phyloP scores from a whole-genome alignment of 2,113 vertebrate species.

The Propithecus coquereli region DNA sequence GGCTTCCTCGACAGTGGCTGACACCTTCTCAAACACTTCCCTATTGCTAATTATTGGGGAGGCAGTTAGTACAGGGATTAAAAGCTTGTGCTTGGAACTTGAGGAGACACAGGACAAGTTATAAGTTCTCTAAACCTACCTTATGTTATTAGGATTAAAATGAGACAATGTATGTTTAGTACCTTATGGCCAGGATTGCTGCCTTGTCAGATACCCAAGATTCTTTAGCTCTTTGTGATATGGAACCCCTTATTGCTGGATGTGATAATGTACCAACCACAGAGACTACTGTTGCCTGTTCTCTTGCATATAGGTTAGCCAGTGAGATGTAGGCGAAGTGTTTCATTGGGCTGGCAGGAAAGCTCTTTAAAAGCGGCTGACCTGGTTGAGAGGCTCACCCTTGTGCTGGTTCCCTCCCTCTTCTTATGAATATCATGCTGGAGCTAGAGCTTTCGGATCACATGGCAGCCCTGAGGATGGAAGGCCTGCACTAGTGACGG shows the following conservation, averaged over 20 bases:
- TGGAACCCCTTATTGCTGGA: not conserved
- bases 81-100: not conserved
- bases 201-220: not conserved
- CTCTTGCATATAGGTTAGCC: not conserved
- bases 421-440: not conserved
- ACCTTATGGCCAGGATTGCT: not conserved
- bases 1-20: not conserved
- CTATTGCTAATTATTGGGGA: not conserved
- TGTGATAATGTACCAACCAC: not conserved
- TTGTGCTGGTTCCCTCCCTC: not conserved
- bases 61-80: not conserved
- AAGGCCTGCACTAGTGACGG: not conserved
- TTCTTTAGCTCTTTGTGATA: not conserved
- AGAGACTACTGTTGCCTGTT: not conserved
- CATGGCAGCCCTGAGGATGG: not conserved
- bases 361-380: not conserved
- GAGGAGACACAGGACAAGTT: not conserved
- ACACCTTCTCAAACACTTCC: not conserved
- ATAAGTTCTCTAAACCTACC: not conserved
- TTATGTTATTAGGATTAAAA: not conserved
- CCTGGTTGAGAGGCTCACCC: not conserved
- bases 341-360: not conserved
- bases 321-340: not conserved
- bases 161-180: not conserved
- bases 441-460: no score